phyloP scores from a whole-genome alignment of 1,140 invertebrate genomes.

The Trachymyrmex cornetzi region DNA sequence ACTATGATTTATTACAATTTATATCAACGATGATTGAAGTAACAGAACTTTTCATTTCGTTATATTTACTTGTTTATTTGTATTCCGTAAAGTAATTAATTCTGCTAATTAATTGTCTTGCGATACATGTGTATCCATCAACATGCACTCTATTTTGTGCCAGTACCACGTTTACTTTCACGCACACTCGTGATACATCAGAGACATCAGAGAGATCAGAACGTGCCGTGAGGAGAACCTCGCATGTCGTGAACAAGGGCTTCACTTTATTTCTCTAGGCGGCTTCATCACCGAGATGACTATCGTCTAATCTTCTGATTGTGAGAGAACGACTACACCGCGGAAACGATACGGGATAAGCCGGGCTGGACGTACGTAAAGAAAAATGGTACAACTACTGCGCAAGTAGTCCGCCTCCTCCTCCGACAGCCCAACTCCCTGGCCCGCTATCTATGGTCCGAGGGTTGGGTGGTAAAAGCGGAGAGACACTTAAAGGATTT shows the following conservation, averaged over 20 bases:
- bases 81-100: background rate
- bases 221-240: conserved; percentile 16
- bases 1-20: conserved; percentile 7
- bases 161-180: background rate
- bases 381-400: conserved; percentile 79
- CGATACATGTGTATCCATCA: conserved; percentile 17
- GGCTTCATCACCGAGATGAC: conserved; percentile 77
- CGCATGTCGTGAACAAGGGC: conserved; percentile 38
- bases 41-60: background rate
- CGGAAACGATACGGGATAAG: conserved; percentile 67
- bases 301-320: conserved; percentile 81
- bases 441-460: conserved; percentile 70
- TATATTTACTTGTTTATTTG: conserved; percentile 38
- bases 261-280: conserved; percentile 43
- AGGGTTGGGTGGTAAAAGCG: conserved; percentile 74
- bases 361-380: conserved; percentile 69
- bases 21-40: background rate
- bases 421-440: conserved; percentile 33
- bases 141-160: background rate
- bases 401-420: conserved; percentile 65
- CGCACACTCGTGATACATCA: background rate
- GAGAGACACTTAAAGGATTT: conserved; percentile 84
- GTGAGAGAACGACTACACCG: conserved; percentile 67
- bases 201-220: background rate
- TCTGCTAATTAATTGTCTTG: conserved; percentile 38